A percentile compares a stretch with the other conserved stretches of the same genome.
These are phyloP conservation scores for Lacerta agilis DNA, from an alignment of 2,797 vertebrate genomes.

Conservation along the genomic window DNA sequence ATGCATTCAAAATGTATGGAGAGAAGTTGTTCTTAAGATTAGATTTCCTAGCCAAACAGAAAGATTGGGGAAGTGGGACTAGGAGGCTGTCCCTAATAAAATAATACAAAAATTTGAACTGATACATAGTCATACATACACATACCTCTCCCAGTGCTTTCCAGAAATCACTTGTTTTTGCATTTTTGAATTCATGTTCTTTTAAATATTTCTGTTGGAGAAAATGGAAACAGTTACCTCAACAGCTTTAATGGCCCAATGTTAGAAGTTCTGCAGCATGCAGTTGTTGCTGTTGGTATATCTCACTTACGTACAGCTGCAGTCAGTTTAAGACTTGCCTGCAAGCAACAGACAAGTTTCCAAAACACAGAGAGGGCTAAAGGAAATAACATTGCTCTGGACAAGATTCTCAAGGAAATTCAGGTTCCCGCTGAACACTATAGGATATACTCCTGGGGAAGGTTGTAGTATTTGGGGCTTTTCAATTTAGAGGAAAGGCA, in stretches of 20 bases:
- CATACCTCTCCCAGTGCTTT: slow-evolving; percentile 83
- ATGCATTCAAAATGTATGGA: background rate
- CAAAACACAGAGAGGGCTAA: background rate
- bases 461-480: background rate
- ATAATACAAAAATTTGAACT: slow-evolving; percentile 6
- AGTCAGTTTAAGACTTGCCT: background rate
- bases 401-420: background rate
- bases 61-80: background rate
- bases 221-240: slow-evolving; percentile 29
- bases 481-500: too few relatives aligned
- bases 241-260: background rate
- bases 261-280: background rate
- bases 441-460: background rate
- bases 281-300: background rate
- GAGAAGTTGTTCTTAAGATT: slow-evolving; percentile 5
- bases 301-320: too few relatives aligned
- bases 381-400: background rate
- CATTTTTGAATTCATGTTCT: slow-evolving; percentile 83
- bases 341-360: background rate
- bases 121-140: too few relatives aligned
- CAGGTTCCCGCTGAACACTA: background rate
- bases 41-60: background rate
- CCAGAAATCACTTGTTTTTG: slow-evolving; percentile 95
- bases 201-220: slow-evolving; percentile 85
- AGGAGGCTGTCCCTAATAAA: background rate